These are phyloP conservation scores for Corbicula japonica DNA, from an alignment of 2,888 invertebrate species.

Conservation along the genomic window DNA sequence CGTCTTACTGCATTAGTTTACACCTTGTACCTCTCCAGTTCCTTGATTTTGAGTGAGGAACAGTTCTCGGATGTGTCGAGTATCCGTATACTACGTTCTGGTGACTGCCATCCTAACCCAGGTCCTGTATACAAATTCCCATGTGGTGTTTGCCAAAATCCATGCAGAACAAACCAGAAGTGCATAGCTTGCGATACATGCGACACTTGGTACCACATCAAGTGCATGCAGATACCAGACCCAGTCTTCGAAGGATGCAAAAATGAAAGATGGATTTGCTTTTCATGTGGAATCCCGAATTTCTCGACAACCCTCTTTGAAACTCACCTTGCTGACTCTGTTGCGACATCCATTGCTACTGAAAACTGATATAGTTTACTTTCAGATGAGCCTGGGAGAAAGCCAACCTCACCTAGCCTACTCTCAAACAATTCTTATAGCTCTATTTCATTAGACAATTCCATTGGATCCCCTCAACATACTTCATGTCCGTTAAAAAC, in stretches of 20 bases:
- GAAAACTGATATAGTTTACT: conserved; percentile 16
- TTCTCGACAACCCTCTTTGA: conserved; percentile 10
- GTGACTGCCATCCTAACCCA: neutral
- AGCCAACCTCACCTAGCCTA: neutral
- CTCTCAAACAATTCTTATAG: neutral
- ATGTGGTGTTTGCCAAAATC: neutral
- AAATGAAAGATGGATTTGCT: conserved; percentile 12
- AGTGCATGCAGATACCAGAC: conserved; percentile 17
- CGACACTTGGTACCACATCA: conserved; percentile 6
- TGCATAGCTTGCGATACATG: conserved; percentile 9
- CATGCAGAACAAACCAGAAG: conserved; percentile 13
- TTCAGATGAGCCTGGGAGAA: neutral
- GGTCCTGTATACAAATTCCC: neutral
- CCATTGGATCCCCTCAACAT: neutral
- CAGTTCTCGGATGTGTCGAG: no score
- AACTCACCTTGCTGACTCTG: conserved; percentile 1
- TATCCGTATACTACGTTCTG: no score
- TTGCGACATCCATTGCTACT: conserved; percentile 6
- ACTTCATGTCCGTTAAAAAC: neutral
- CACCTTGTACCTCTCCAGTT: no score
- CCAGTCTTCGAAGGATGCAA: neutral
- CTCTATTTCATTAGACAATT: neutral
- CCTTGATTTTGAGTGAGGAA: no score
- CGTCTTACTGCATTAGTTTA: no score
- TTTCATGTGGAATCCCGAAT: conserved; percentile 12